phyloP scores from a whole-genome alignment of 2,888 invertebrate species.

The Crioceris asparagi region DNA sequence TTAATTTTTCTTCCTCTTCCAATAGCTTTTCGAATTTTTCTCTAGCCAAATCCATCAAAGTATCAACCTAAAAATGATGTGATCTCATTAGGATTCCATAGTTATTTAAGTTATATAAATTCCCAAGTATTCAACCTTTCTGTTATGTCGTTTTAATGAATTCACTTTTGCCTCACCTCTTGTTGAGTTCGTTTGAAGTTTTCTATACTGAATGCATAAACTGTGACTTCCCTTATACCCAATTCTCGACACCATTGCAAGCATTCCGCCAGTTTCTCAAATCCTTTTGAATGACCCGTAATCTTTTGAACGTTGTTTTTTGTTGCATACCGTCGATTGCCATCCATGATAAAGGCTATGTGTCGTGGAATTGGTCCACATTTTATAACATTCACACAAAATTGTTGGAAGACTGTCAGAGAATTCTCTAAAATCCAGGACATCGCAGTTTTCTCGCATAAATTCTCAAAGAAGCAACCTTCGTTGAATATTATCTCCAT shows the following conservation, averaged over 20 bases:
- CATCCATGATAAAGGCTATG: constrained; percentile 98
- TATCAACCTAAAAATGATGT: constrained; percentile 66
- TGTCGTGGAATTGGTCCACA: constrained; percentile 81
- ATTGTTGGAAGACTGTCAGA: constrained; percentile 62
- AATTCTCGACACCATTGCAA: constrained; percentile 77
- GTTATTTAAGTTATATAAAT: too few species aligned
- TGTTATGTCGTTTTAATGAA: too few species aligned
- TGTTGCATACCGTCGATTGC: constrained; percentile 86
- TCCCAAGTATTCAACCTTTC: too few species aligned
- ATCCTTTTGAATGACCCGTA: constrained; percentile 77
- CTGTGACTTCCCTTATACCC: constrained; percentile 88
- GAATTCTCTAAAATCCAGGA: constrained; percentile 72
- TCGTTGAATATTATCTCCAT: too few species aligned
- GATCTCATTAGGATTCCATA: too few species aligned
- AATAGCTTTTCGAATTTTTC: constrained; percentile 76
- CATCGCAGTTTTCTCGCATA: constrained; percentile 40
- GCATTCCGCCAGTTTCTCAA: constrained; percentile 71
- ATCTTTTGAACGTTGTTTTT: constrained; percentile 63
- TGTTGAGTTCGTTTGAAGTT: constrained; percentile 88
- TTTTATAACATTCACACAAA: constrained; percentile 64
- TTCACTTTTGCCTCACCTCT: too few species aligned
- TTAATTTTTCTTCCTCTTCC: constrained; percentile 70
- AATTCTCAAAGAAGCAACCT: too few species aligned
- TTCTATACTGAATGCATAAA: constrained; percentile 98
- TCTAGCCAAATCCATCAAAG: constrained; percentile 75